Evolutionary conservation across 2,888 invertebrate genomes (phyloP), one percentile per base, ranked within the genome.

Genomic region (Escarpia spicata): DNA sequence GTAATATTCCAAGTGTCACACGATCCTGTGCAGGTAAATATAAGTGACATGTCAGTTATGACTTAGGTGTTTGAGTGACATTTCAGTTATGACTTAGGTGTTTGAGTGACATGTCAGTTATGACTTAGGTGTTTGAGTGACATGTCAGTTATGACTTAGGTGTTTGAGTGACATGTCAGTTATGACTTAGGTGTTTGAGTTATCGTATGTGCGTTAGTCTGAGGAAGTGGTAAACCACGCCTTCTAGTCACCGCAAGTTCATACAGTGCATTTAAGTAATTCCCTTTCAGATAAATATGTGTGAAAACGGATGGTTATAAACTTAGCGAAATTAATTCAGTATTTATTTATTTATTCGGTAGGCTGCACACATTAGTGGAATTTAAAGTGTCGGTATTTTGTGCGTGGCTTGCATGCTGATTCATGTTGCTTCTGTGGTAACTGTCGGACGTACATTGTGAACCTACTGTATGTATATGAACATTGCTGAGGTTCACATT

Each of bases 301-400:
- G 75, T 52, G n/a, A 75, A 75, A 75, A n/a, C 4, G 75, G 26
- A 75, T 75, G 75, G 75, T 75, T 75, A 75, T 26, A 26, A 75
- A 26, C 75, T 75, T 75, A 75, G 19, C 37, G 37, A 75, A 75
- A 75, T 75, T 0, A 75, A 75, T 75, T 75, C 75, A 75, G 75
- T 75, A 75, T 75, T 75, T 75, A 75, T 75, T 75, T 75, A 75
- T 75, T 75, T 75, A 75, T 75, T 75, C 75, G n/a, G 75, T 75
- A 75, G 75, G 26, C 75, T 75, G 75, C 75, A 15, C 15, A 52
- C 52, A 52, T 1, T 52, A 52, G 52, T 52, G 52, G 52, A 52
- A 52, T 52, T 52, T 52, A 9, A 52, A 52, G 52, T 1, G 75
- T n/a, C 75, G 26, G 75, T 75, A 75, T 75, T 75, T 26, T 75